Evolutionary conservation across 1,140 invertebrate genomes (phyloP).

Genomic region (Trachymyrmex cornetzi): DNA sequence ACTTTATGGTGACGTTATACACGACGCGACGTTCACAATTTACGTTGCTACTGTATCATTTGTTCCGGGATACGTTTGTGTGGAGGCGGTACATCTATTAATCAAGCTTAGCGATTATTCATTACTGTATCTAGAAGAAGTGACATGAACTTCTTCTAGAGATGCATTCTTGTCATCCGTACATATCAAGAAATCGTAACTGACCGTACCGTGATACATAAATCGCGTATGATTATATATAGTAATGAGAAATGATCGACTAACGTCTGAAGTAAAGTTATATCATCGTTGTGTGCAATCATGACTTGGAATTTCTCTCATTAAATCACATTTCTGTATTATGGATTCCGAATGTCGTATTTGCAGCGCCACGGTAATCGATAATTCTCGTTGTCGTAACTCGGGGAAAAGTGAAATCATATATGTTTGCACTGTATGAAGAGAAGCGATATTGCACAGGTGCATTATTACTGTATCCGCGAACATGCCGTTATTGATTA

Average conservation of each 20-base stretch:
- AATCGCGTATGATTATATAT: not conserved
- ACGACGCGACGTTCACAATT: conserved; percentile 37
- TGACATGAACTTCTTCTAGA: not conserved
- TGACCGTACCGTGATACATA: not conserved
- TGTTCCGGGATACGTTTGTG: conserved; percentile 25
- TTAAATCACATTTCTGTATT: conserved; percentile 42
- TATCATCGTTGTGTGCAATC: conserved; percentile 37
- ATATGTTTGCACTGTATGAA: conserved; percentile 31
- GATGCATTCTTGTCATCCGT: not conserved
- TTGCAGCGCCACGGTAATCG: conserved; percentile 38
- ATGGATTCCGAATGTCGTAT: conserved; percentile 26
- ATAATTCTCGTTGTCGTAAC: conserved; percentile 57
- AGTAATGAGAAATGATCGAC: conserved; percentile 11
- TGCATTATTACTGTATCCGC: conserved; percentile 26
- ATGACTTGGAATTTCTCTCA: conserved; percentile 36
- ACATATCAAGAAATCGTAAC: not conserved
- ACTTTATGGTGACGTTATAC: conserved; percentile 36
- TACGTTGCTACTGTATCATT: conserved; percentile 44
- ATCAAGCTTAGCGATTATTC: conserved; percentile 36
- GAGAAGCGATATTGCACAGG: conserved; percentile 16
- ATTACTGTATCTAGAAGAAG: not conserved
- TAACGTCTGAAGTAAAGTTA: not conserved
- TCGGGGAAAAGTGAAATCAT: conserved; percentile 56
- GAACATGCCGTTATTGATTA: conserved; percentile 47
- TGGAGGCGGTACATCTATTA: conserved; percentile 7